A percentile compares a stretch with the other conserved stretches of the same genome.
phyloP scores from a whole-genome alignment of 2,113 vertebrate genomes.

The Hylia prasina region DNA sequence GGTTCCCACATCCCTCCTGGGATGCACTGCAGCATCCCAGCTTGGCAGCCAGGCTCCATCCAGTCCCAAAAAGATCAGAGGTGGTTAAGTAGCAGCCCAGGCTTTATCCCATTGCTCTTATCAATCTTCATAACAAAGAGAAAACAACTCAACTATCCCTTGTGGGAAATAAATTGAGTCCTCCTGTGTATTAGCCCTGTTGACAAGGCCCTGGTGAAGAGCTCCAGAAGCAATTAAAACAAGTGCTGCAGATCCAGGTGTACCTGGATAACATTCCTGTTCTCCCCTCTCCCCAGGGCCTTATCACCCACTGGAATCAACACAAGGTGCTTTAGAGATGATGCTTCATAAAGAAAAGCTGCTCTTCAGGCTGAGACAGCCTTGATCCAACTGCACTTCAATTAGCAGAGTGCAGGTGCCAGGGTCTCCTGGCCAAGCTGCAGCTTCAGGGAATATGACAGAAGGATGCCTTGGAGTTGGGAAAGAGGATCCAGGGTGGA shows the following conservation, averaged over 20 bases:
- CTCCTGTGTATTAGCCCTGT: conserved; percentile 43
- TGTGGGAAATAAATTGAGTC: conserved; percentile 39
- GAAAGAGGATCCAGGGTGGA: neutral
- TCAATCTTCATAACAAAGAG: conserved; percentile 22
- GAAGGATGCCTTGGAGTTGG: neutral
- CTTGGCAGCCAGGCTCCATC: neutral
- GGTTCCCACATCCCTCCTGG: neutral
- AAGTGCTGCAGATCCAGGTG: neutral
- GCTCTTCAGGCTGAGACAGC: conserved; percentile 12
- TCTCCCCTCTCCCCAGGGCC: neutral
- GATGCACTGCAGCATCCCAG: neutral
- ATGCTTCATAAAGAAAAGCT: neutral
- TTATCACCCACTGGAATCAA: neutral
- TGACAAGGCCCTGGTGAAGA: conserved; percentile 31
- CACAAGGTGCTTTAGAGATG: neutral
- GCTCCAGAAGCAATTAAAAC: conserved; percentile 66
- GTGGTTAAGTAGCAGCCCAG: neutral
- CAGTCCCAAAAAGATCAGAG: neutral
- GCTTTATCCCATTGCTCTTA: conserved; percentile 23
- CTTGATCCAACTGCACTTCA: conserved; percentile 39
- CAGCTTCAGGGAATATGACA: conserved; percentile 2
- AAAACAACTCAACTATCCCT: conserved; percentile 40
- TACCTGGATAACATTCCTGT: neutral
- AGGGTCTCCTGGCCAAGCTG: neutral
- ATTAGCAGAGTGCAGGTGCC: conserved; percentile 39